These are phyloP conservation scores for Lycocerus yunnanus DNA, from an alignment of 2,888 invertebrate species.

Conservation along the genomic window DNA sequence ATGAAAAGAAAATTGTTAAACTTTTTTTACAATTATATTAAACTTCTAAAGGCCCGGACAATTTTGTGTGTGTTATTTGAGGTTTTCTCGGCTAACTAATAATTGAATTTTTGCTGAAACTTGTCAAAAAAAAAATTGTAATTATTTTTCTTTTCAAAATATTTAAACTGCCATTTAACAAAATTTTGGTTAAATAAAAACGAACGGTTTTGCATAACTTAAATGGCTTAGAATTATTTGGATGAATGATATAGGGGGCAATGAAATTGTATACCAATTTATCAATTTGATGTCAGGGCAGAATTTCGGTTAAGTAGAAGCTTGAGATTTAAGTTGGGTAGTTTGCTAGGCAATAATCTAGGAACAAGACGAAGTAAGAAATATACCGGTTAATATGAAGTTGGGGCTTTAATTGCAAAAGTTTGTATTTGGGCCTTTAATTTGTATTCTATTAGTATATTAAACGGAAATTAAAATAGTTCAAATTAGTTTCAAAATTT, in stretches of 20 bases:
- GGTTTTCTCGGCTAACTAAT: not conserved
- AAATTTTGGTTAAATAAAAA: not conserved
- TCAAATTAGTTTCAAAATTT: not conserved
- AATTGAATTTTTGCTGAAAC: not conserved
- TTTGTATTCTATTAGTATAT: not conserved
- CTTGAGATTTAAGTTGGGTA: not conserved
- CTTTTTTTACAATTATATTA: not conserved
- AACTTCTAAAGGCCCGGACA: not conserved
- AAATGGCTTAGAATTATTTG: not conserved
- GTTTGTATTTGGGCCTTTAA: not conserved
- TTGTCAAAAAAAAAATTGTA: not conserved
- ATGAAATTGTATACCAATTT: not conserved
- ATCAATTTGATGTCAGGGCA: not conserved
- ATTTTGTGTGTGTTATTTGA: not conserved
- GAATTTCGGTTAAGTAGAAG: not conserved
- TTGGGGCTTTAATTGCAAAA: not conserved
- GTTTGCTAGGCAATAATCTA: not conserved
- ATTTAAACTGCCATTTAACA: not conserved
- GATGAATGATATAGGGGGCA: not conserved
- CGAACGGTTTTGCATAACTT: not conserved
- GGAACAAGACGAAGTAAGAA: not conserved
- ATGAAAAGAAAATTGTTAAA: not conserved
- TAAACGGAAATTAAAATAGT: not conserved
- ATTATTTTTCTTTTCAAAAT: no score
- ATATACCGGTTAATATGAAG: not conserved